Evolutionary conservation across 2,888 invertebrate species (phyloP), one percentile per base, ranked within the genome.

Genomic region (Nysson spinosus): DNA sequence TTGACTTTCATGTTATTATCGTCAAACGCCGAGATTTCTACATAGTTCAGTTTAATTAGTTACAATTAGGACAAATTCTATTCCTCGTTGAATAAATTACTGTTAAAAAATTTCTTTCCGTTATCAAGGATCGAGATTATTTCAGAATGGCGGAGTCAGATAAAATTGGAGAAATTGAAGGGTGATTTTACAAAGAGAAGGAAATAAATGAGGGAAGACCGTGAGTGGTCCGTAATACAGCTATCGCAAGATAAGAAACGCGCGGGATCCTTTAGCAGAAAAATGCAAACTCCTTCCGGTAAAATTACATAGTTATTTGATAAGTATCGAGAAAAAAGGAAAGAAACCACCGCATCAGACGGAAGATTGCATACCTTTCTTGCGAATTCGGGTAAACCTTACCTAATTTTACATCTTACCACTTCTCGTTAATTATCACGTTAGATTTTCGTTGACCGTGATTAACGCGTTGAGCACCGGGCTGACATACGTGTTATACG

Each of bases 331-430:
- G 34, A 30, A 24, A 37, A 28, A 34, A n/a, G 19, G 16, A 34
- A 14, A 19, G 20, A 32, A 40, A 40, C 30, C 24, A 20, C 37
- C 24, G 26, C 40, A 28, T 32, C 28, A 35, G 46, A 43, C 24
- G 35, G 37, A 30, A 12, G 35, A 62, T 66, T 69, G 57, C 40
- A 52, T 66, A 66, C 66, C 62, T 35, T 37, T 47, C 50, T 44
- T 44, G 50, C 39, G 47, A 40, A 52, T 62, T 66, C 49, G 17
- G 49, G 54, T 51, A 47, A 51, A 55, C 50, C 62, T 69, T 63
- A 67, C 67, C 67, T 69, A 69, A 69, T 69, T 58, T 63, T 52
- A 67, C 58, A 63, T 62, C 46, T 20, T 37, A 11, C 12, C 39
- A 11, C 20, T 12, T 12, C 20, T 20, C 34, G 24, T 17, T 34